Conservation (phyloP, 2,888 invertebrate species). For the Mamestra brassicae region DNA sequence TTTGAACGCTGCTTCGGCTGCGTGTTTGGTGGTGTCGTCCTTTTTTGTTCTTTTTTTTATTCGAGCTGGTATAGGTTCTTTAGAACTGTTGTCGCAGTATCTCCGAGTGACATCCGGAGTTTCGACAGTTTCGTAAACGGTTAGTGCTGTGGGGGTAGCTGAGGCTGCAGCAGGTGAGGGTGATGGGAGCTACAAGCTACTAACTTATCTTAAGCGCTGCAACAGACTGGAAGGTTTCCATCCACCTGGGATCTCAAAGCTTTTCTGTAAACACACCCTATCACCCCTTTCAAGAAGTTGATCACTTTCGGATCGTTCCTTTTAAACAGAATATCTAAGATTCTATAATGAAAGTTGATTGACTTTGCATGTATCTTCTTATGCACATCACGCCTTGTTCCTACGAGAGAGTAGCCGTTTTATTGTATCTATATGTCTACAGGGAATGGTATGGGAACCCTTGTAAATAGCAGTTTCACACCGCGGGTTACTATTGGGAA, state of each 20-base stretch:
- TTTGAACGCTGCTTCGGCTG: constrained; percentile 25
- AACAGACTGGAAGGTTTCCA: not conserved
- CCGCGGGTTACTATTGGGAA: no score
- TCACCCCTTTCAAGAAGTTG: not conserved
- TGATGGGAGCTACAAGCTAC: not conserved
- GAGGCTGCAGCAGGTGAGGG: not conserved
- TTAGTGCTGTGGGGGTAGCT: constrained; percentile 1
- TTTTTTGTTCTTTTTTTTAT: constrained; percentile 20
- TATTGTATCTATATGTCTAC: not conserved
- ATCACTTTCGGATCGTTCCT: not conserved
- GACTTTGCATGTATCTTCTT: not conserved
- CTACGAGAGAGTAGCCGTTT: not conserved
- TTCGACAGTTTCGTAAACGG: not conserved
- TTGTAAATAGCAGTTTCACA: not conserved
- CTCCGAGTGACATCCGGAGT: constrained; percentile 3
- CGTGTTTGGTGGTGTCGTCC: constrained; percentile 42
- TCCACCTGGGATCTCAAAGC: not conserved
- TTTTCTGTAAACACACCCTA: not conserved
- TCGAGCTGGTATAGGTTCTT: not conserved
- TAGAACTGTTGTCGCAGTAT: not conserved
- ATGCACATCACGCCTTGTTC: not conserved
- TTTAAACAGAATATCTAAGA: not conserved
- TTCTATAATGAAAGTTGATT: not conserved
- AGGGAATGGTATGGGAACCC: no score
- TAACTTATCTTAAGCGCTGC: not conserved